These are phyloP conservation scores for Drosophila guanche DNA, from an alignment of 1,140 invertebrate genomes.

Conservation along the genomic window DNA sequence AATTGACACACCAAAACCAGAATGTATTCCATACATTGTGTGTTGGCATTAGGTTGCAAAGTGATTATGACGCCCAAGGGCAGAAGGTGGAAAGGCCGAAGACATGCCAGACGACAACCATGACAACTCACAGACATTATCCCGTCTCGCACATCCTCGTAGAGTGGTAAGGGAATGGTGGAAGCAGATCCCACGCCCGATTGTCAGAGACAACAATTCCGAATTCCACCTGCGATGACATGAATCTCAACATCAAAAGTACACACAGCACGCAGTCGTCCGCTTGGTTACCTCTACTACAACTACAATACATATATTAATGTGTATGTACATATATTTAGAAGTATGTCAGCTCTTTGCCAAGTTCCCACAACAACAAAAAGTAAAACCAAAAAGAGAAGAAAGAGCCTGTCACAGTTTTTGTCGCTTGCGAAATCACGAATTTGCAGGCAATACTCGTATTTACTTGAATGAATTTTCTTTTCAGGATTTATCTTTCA, in stretches of 20 bases:
- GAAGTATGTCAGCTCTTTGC: no score
- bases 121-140: background rate
- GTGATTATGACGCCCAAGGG: conserved; percentile 57
- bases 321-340: no score
- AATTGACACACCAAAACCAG: background rate
- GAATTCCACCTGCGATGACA: conserved; percentile 43
- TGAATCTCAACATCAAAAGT: conserved; percentile 42
- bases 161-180: no score
- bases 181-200: background rate
- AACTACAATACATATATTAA: no score
- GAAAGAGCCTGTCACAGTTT: background rate
- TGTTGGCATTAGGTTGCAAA: conserved; percentile 45
- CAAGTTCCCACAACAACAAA: no score
- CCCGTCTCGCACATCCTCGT: background rate
- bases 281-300: conserved; percentile 8
- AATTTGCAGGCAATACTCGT: conserved; percentile 9
- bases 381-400: background rate
- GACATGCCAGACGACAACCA: conserved; percentile 25
- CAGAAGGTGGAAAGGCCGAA: conserved; percentile 1
- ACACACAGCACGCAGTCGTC: conserved; percentile 24
- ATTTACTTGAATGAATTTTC: conserved; percentile 11
- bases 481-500: conserved; percentile 31
- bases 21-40: no score
- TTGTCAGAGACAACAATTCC: conserved; percentile 21
- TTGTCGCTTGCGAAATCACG: background rate